Evolutionary conservation across 2,797 vertebrate species (phyloP).

Genomic region (Gymnothorax javanicus): DNA sequence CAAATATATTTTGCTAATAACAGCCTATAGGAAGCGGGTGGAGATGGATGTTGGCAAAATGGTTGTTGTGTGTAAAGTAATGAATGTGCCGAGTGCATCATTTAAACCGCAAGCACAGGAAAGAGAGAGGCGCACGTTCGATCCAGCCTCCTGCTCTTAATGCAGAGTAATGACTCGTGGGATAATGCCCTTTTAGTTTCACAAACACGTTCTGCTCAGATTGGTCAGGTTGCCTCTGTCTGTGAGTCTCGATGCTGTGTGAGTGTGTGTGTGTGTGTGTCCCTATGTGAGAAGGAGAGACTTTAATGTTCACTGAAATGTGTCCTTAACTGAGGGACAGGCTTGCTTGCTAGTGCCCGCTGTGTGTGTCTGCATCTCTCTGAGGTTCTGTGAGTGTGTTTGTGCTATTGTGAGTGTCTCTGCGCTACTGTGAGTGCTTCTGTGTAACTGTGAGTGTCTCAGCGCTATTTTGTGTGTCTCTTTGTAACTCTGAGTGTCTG

Average conservation of each 20-base stretch:
- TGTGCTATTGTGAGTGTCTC: no score
- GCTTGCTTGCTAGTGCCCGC: neutral
- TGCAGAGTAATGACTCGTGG: neutral
- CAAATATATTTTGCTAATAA: neutral
- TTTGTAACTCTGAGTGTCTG: no score
- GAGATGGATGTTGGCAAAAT: neutral
- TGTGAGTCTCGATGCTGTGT: no score
- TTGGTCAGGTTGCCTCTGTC: neutral
- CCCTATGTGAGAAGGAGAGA: neutral
- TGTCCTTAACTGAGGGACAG: neutral
- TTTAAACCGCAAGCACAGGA: neutral
- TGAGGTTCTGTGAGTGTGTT: no score
- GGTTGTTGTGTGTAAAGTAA: neutral
- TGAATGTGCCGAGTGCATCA: neutral
- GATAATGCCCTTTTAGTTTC: neutral
- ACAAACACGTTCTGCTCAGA: neutral
- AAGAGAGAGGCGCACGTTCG: neutral
- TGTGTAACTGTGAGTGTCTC: no score
- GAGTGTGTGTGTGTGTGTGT: no score
- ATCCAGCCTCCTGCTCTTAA: neutral
- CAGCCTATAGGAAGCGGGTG: slow-evolving; percentile 5
- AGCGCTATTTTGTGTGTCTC: no score
- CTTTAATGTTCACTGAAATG: neutral
- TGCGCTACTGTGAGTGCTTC: no score
- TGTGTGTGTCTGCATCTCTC: no score